These are phyloP conservation scores for Ctena decussata DNA, from an alignment of 2,888 invertebrate species.

Conservation along the genomic window DNA sequence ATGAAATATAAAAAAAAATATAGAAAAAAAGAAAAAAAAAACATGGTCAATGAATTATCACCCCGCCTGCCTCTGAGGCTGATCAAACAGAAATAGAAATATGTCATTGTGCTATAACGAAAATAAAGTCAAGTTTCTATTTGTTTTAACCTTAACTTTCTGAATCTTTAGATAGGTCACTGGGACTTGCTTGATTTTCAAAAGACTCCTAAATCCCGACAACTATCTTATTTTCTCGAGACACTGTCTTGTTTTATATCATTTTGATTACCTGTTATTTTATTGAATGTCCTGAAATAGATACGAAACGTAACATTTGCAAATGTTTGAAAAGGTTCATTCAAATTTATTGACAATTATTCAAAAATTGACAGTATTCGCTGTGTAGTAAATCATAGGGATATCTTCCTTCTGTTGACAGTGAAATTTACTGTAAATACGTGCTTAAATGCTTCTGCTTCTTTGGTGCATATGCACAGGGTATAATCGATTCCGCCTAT, in stretches of 20 bases:
- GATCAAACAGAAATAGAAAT: too few relatives aligned
- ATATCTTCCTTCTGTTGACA: slow-evolving; percentile 60
- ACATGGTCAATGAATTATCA: too few relatives aligned
- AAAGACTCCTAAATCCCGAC: not conserved
- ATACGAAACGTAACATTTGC: not conserved
- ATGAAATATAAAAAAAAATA: too few relatives aligned
- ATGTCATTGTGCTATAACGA: too few relatives aligned
- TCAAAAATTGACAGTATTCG: slow-evolving; percentile 62
- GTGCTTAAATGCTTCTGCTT: not conserved
- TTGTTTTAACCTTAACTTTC: too few relatives aligned
- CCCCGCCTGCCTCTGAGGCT: too few relatives aligned
- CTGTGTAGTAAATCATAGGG: slow-evolving; percentile 57
- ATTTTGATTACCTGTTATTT: not conserved
- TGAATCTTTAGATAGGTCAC: too few relatives aligned
- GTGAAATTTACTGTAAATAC: not conserved
- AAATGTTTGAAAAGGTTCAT: slow-evolving; percentile 6
- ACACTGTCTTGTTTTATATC: not conserved
- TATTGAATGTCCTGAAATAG: not conserved
- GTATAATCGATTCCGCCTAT: too few relatives aligned
- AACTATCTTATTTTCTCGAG: not conserved
- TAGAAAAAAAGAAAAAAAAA: too few relatives aligned
- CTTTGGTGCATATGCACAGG: too few relatives aligned
- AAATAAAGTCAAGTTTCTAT: too few relatives aligned
- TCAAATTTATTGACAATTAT: slow-evolving; percentile 63
- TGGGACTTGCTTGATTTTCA: too few relatives aligned